phyloP scores from a whole-genome alignment of 2,113 vertebrate genomes.

The Arvicanthis niloticus region DNA sequence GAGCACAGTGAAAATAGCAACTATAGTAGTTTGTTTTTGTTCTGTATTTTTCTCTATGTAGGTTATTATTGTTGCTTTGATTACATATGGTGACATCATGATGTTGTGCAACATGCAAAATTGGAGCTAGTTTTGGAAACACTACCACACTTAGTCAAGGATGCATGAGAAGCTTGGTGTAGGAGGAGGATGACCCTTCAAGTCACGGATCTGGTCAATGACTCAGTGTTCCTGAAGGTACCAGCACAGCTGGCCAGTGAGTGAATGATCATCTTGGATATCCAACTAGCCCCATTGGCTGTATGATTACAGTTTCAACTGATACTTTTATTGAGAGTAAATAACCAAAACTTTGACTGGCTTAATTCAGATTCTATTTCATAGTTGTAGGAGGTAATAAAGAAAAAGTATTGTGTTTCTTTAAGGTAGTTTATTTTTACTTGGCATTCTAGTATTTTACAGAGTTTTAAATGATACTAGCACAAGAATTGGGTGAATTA shows the following conservation, averaged over 20 bases:
- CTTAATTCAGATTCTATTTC: background rate
- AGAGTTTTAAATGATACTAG: background rate
- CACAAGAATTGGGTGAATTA: conserved; percentile 1
- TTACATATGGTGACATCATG: background rate
- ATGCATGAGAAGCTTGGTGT: background rate
- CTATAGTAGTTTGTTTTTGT: background rate
- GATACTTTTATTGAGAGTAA: background rate
- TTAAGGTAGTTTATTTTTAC: background rate
- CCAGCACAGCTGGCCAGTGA: background rate
- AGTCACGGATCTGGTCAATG: background rate
- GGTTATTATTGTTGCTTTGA: background rate
- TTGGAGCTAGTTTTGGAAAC: background rate
- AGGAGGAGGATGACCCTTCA: background rate
- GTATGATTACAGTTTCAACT: background rate
- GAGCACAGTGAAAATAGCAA: background rate
- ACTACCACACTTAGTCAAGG: background rate
- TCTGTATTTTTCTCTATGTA: background rate
- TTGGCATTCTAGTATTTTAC: background rate
- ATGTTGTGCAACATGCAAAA: background rate
- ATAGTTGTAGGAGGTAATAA: background rate
- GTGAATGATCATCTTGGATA: background rate
- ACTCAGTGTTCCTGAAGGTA: background rate
- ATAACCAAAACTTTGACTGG: background rate
- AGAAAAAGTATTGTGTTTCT: background rate
- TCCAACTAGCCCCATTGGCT: too few species aligned